phyloP scores from a whole-genome alignment of 2,113 vertebrate species.

The Nanorana parkeri region DNA sequence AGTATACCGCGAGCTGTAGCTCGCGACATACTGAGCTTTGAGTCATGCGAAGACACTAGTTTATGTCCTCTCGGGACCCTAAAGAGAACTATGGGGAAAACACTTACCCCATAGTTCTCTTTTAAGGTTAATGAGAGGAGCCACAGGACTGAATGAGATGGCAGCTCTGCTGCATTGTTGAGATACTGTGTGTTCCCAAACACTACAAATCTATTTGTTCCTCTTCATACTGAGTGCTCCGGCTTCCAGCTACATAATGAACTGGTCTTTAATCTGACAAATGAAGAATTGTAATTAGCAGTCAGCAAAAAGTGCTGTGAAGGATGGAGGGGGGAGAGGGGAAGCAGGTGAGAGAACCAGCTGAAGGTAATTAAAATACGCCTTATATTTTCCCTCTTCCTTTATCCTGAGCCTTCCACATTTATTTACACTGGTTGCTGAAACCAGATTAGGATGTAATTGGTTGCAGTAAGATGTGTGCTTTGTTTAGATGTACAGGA shows the following conservation, averaged over 20 bases:
- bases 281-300: constrained; percentile 42
- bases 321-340: neutral
- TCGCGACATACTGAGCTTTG: too few relatives aligned
- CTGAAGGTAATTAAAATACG: constrained; percentile 33
- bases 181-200: too few relatives aligned
- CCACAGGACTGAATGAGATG: neutral
- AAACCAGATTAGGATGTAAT: neutral
- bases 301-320: neutral
- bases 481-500: neutral
- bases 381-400: constrained; percentile 8
- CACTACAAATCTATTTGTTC: neutral
- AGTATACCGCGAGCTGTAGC: too few relatives aligned
- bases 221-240: neutral
- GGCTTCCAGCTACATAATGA: neutral
- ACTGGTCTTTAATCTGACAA: constrained; percentile 36
- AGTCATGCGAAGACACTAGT: too few relatives aligned
- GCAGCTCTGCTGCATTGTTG: neutral
- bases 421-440: neutral
- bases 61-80: too few relatives aligned
- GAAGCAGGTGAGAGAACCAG: constrained; percentile 20
- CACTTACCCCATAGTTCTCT: too few relatives aligned
- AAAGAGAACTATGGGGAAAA: too few relatives aligned
- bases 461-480: neutral
- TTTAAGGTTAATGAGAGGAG: constrained; percentile 2
- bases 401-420: neutral